A percentile compares a stretch with the other conserved stretches of the same genome.
Evolutionary conservation across 2,797 vertebrate genomes (phyloP).

Genomic region (Cyclura pinguis): DNA sequence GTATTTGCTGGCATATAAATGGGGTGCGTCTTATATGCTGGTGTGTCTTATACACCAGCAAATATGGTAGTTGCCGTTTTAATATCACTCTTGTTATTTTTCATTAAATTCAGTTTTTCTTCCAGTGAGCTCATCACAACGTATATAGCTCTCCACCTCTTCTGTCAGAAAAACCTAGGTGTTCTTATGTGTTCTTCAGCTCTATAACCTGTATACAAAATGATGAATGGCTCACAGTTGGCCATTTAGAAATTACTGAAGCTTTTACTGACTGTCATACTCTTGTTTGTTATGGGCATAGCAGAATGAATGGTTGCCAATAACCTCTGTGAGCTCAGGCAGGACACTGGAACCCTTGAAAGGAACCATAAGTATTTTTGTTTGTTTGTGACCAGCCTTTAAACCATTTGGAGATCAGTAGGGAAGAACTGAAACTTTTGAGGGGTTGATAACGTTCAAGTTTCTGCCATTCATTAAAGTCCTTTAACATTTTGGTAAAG

Average conservation of each 20-base stretch:
- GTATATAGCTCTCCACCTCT: neutral
- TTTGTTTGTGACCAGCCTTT: neutral
- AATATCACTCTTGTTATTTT: neutral
- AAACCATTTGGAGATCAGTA: neutral
- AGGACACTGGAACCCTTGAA: too few relatives aligned
- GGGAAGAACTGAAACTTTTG: neutral
- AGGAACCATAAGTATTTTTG: neutral
- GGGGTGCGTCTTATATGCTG: too few relatives aligned
- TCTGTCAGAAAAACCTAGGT: neutral
- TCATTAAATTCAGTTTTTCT: neutral
- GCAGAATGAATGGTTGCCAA: slow-evolving; percentile 16
- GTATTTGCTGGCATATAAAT: too few relatives aligned
- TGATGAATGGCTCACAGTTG: neutral
- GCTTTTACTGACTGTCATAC: neutral
- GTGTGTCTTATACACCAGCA: too few relatives aligned
- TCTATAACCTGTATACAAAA: neutral
- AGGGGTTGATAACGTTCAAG: neutral
- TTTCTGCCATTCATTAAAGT: neutral
- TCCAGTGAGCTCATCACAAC: neutral
- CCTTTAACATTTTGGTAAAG: neutral
- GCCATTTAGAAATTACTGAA: neutral
- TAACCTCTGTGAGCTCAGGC: neutral
- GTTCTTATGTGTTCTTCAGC: neutral
- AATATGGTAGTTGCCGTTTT: neutral
- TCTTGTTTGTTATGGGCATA: slow-evolving; percentile 9